phyloP scores from a whole-genome alignment of 2,113 vertebrate genomes.

The Alethe castanea region DNA sequence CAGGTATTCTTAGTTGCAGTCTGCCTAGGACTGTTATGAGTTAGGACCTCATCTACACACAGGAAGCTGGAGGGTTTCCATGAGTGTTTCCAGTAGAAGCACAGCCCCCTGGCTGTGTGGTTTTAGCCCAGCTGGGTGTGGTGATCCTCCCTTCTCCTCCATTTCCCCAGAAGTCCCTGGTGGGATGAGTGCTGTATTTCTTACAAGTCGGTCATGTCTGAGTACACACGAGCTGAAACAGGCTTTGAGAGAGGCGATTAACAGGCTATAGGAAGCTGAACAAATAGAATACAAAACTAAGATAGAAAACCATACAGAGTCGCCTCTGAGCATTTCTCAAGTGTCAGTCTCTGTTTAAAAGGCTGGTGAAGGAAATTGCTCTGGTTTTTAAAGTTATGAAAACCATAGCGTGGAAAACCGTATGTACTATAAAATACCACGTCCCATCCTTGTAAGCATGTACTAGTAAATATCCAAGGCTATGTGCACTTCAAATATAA shows the following conservation, averaged over 20 bases:
- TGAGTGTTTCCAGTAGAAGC: background rate
- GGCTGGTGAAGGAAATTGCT: slow-evolving; percentile 44
- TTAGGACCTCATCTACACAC: accelerated
- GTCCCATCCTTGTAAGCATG: background rate
- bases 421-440: slow-evolving; percentile 1
- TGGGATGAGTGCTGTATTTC: background rate
- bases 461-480: slow-evolving; percentile 28
- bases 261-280: slow-evolving; percentile 9
- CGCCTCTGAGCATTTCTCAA: background rate
- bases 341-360: slow-evolving; percentile 54
- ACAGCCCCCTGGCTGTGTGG: background rate
- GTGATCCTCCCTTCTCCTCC: background rate
- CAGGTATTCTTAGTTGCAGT: background rate
- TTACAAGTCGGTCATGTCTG: background rate
- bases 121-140: background rate
- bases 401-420: slow-evolving; percentile 29
- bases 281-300: slow-evolving; percentile 12
- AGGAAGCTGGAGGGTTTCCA: background rate
- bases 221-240: background rate
- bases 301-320: background rate
- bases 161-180: background rate
- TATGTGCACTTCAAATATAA: slow-evolving; percentile 2
- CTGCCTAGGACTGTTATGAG: background rate
- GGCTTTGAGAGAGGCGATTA: slow-evolving; percentile 8
- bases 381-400: slow-evolving; percentile 46